Base-by-base conservation (phyloP, 2,888 invertebrate genomes). In the Isotomurus palustris region DNA sequence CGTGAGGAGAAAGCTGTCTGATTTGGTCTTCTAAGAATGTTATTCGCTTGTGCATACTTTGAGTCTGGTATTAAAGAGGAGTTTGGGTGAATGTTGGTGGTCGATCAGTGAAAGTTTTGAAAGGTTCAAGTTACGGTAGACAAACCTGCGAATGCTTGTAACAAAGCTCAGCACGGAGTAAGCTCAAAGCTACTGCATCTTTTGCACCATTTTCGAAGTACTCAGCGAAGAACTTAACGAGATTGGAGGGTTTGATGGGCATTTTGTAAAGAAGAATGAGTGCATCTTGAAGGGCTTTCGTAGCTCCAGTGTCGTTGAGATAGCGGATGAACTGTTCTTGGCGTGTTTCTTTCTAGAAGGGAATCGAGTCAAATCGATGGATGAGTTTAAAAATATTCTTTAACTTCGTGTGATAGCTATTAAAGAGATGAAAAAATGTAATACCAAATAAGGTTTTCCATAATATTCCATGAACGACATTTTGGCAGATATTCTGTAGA, bases 121-220 rank as follows among this genome's bases (percentile, higher is more conserved):
- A 8, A 17, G 17, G 40, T 6, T 49, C 3, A 41, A 40, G 6
- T 21, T 53, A 43, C 22, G 27, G 2, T 24, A 17, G 19, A 53
- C 4, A 12, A 32, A 65, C 65, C 56, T 67, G 60, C 10, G 58
- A 50, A 24, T 60, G 50, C 48, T 66, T 66, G 53, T 62, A 68
- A 32, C 65, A 70, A 12, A 65, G 53, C 27, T 68, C 69, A n/a
- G 68, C 68, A 50, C 58, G 57, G 6, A 68, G 54, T 8, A 60
- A 40, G 3, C 64, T 65, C 28, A 66, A 51, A 21, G 53, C 28
- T 19, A 59, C 45, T 19, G 65, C 22, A 3, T 41, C 38, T n/a
- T 29, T 49, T 2, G 60, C 68, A 10, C 64, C 63, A 55, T 67
- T 62, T 51, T 68, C 65, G 28, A 70, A 50, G 38, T 57, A 70